Percentiles rank a stretch among this genome's conserved stretches.
phyloP scores from a whole-genome alignment of 2,888 invertebrate genomes.

The Helicoverpa assulta region DNA sequence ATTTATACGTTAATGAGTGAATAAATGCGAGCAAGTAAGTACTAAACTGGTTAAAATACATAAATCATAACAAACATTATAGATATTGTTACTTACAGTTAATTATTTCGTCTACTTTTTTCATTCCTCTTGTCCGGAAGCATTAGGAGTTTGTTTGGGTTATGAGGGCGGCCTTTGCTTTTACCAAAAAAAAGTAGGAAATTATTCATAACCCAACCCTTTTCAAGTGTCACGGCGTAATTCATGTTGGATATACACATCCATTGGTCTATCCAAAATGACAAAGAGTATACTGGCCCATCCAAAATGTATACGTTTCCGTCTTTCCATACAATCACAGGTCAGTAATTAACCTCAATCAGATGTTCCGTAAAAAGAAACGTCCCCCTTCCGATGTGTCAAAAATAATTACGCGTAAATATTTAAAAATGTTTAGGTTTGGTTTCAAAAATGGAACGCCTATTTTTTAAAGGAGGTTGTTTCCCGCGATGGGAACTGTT shows the following conservation, averaged over 20 bases:
- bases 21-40: no score
- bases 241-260: constrained; percentile 1
- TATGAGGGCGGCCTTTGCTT: no score
- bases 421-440: constrained; percentile 15
- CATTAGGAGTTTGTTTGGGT: no score
- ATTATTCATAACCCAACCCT: constrained; percentile 48
- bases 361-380: constrained; percentile 27
- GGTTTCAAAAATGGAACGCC: constrained; percentile 23
- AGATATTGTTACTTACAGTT: no score
- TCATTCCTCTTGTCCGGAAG: no score
- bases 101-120: no score
- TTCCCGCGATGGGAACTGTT: neutral
- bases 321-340: constrained; percentile 29
- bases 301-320: constrained; percentile 16
- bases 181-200: neutral
- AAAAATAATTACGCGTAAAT: constrained; percentile 36
- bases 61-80: no score
- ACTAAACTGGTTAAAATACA: no score
- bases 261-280: constrained; percentile 16
- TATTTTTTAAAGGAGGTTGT: neutral
- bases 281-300: constrained; percentile 16
- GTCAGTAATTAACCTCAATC: constrained; percentile 59
- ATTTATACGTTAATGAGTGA: no score
- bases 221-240: constrained; percentile 31
- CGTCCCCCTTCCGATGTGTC: constrained; percentile 14